These are phyloP conservation scores for Oreochromis aureus DNA, from an alignment of 2,113 vertebrate genomes.

Conservation along the genomic window DNA sequence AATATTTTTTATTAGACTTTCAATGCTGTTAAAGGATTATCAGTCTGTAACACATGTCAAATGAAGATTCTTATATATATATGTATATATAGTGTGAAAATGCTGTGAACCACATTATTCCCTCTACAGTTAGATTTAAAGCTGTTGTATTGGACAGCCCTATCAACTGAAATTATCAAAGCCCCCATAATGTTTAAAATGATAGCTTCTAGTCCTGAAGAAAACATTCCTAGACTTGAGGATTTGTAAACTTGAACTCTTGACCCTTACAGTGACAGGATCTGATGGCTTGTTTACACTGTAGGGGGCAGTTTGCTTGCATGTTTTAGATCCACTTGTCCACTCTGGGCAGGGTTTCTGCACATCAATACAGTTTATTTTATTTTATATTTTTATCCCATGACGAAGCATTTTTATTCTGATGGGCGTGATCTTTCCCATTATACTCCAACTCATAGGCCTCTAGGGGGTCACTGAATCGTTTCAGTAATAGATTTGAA, in stretches of 20 bases:
- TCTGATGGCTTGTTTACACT: neutral
- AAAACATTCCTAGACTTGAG: neutral
- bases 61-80: neutral
- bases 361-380: neutral
- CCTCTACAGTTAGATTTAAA: neutral
- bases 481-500: neutral
- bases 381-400: neutral
- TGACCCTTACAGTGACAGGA: neutral
- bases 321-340: neutral
- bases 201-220: neutral
- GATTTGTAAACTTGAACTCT: neutral
- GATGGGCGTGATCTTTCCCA: neutral
- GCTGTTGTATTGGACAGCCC: neutral
- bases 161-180: neutral
- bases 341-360: neutral
- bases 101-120: neutral
- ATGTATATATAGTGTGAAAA: neutral
- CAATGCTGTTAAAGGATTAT: neutral
- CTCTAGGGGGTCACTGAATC: neutral
- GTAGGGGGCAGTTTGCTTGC: neutral
- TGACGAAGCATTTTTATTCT: neutral
- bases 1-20: neutral
- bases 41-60: neutral
- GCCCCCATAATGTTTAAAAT: fast-evolving
- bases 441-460: neutral